These are phyloP conservation scores for Zaprionus gabonicus DNA, from an alignment of 1,140 invertebrate species.

Conservation along the genomic window DNA sequence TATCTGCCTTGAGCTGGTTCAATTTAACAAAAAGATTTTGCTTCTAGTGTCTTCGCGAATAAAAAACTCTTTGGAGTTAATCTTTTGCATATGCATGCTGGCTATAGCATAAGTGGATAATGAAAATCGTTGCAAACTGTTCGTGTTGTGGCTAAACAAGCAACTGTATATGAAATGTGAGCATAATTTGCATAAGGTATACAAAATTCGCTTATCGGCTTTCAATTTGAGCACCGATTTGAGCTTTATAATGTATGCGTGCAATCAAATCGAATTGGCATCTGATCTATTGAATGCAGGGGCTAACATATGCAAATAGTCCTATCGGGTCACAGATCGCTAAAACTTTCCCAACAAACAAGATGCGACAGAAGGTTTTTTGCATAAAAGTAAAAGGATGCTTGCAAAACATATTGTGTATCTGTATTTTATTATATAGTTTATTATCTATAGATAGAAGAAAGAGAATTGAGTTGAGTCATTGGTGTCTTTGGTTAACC, in stretches of 20 bases:
- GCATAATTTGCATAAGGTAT: constrained; percentile 27
- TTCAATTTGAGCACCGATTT: constrained; percentile 16
- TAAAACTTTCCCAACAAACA: background rate
- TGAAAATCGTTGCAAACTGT: background rate
- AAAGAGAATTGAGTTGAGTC: background rate
- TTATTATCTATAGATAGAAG: background rate
- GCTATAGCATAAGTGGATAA: background rate
- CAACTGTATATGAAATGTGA: constrained; percentile 17
- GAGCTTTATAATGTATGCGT: constrained; percentile 21
- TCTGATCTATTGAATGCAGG: constrained; percentile 24
- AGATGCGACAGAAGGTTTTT: background rate
- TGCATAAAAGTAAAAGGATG: constrained; percentile 9
- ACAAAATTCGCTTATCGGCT: constrained; percentile 17
- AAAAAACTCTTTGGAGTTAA: background rate
- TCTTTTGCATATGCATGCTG: constrained; percentile 12
- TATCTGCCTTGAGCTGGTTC: background rate
- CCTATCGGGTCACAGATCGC: constrained; percentile 21
- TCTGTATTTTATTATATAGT: background rate
- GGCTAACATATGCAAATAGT: constrained; percentile 23
- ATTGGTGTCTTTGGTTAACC: background rate
- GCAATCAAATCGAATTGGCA: constrained; percentile 8
- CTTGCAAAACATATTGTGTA: background rate
- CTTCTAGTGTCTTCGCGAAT: background rate
- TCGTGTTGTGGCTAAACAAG: constrained; percentile 4
- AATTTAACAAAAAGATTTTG: background rate